Base-by-base conservation (phyloP, 2,797 vertebrate species). In the Australoheros facetus region DNA sequence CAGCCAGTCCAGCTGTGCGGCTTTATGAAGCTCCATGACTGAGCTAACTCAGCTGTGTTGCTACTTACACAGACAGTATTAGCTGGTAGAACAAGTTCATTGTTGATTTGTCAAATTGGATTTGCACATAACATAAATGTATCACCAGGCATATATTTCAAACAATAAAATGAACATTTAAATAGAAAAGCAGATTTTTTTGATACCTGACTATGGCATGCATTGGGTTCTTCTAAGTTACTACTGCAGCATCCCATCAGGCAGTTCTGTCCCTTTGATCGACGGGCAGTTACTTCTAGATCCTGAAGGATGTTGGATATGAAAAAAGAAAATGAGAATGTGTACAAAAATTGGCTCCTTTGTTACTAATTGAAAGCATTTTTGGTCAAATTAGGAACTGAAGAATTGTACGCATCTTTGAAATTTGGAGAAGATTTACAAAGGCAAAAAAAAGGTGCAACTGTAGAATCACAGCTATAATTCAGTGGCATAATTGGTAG, bases 171-270 rank as follows among this genome's bases (percentile, higher is more conserved):
- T 64, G 19, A 56, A 39, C 5, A 19, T 14, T 59, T 48, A 1
- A 17, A 12, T 30, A 3, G n/a, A 8, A 72, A 23, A 56, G 53
- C 56, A 23, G 32, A 57, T 17, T 28, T 80, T 54, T 54, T n/a
- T 13, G 5, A 45, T 91, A 96, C 95, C 94, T 96, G 95, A 82
- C 94, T 95, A 76, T 94, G 93, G 85, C 92, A 94, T 69, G 93
- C 92, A 4, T 91, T 90, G 0, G 93, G 90, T 75, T 96, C 95
- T 23, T 95, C 95, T 64, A 93, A 69, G 82, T 94, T 95, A 57
- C 89, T 37, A 62, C 90, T 94, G 85, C 96, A 96, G 86, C 96
- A 96, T 84, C 94, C 90, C 84, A 94, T 92, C 86, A 96, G 92
- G 87, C 95, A 96, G 89, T 82, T 95, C 56, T 94, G 92, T 77